Base-by-base conservation (phyloP, 1,140 invertebrate genomes). In the Calycopis cecrops region DNA sequence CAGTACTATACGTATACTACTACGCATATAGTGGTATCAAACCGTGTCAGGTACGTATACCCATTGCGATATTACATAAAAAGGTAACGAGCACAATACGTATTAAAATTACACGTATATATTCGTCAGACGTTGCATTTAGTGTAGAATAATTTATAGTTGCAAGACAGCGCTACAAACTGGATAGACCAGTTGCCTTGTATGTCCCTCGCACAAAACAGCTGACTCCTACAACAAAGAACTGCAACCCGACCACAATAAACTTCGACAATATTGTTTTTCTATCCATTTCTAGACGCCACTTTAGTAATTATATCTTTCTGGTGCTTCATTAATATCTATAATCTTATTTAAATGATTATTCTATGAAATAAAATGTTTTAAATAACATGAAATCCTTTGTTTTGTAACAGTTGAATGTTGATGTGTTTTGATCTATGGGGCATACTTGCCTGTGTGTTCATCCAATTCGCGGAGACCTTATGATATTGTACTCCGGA, bases 361-460 rank as follows among this genome's bases (percentile, higher is more conserved):
- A 28, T 28, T 28, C 21, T 28, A 28, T 28, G 6, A 3, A 28
- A 28, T n/a, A 28, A 28, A 28, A 37, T 37, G 35, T 4, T 37
- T n/a, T 4, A 17, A 44, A 16, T 12, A 9, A 10, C 9, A 17
- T 16, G 40, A 6, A 44, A 44, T 44, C 40, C 40, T 44, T 44
- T 44, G 40, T 44, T 44, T 44, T 44, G 40, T 44, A 44, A 50
- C 52, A 52, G 59, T 62, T 65, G 63, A 62, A 49, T 54, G 38
- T 16, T 6, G n/a, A n/a, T n/a, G n/a, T n/a, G 42, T 44, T 18
- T 54, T 48, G 49, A 71, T 65, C 71, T 67, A 76, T 73, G 79
- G 77, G 79, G 69, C 76, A 70, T 80, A 86, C 83, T 86, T 83
- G 83, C 83, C 83, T 86, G 84, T 84, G 71, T 81, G 73, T 73